These are phyloP conservation scores for Indicator indicator DNA, from an alignment of 2,113 vertebrate species.

Conservation along the genomic window DNA sequence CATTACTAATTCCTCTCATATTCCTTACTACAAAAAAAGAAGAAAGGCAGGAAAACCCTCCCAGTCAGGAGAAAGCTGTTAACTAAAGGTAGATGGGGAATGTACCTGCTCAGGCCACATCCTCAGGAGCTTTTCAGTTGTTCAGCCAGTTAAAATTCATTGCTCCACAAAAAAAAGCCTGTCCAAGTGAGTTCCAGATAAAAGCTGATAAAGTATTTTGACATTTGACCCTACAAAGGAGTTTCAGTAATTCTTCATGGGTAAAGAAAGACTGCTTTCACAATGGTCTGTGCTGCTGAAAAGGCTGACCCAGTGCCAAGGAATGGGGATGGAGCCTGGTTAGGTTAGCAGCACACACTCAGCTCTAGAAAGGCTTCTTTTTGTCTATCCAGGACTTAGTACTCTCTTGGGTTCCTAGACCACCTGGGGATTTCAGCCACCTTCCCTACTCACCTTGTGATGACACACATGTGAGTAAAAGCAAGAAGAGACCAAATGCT, in stretches of 20 bases:
- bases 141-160: neutral
- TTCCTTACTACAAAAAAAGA: neutral
- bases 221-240: neutral
- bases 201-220: neutral
- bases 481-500: neutral
- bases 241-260: neutral
- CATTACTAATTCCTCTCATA: neutral
- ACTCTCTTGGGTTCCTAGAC: neutral
- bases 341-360: neutral
- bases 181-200: neutral
- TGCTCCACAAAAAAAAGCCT: neutral
- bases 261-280: neutral
- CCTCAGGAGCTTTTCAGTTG: neutral
- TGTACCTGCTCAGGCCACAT: neutral
- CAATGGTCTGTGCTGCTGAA: neutral
- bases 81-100: neutral
- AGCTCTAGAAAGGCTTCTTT: neutral
- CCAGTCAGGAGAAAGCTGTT: neutral
- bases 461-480: neutral
- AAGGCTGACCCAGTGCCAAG: neutral
- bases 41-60: neutral
- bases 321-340: fast-evolving
- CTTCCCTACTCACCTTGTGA: neutral
- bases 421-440: neutral
- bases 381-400: neutral